Percentiles rank a stretch among this genome's conserved stretches.
These are phyloP conservation scores for Platycheirus albimanus DNA, from an alignment of 2,888 invertebrate species.

Conservation along the genomic window DNA sequence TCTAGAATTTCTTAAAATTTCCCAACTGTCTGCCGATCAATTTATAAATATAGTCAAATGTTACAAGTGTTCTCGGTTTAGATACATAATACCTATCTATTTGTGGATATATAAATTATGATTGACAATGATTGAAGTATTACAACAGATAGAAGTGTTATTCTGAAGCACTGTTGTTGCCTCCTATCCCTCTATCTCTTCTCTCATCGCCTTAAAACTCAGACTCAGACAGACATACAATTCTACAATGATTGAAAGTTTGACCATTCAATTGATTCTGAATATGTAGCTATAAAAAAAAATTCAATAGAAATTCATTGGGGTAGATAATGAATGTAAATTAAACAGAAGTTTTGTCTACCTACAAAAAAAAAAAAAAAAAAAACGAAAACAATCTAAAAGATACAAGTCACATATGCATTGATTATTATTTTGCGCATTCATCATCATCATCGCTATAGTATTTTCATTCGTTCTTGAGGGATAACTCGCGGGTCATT, in stretches of 20 bases:
- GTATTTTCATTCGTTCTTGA: slow-evolving; percentile 2
- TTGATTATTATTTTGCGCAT: slow-evolving; percentile 47
- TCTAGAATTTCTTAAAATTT: neutral
- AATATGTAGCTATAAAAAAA: slow-evolving; percentile 48
- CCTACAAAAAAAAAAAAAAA: neutral
- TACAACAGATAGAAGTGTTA: slow-evolving; percentile 46
- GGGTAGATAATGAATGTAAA: neutral
- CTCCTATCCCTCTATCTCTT: neutral
- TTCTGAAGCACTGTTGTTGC: slow-evolving; percentile 14
- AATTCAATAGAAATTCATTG: slow-evolving; percentile 47
- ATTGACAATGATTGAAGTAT: slow-evolving; percentile 52
- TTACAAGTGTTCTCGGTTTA: slow-evolving; percentile 15
- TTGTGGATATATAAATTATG: slow-evolving; percentile 5
- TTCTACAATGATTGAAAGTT: slow-evolving; percentile 27
- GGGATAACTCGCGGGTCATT: slow-evolving; percentile 26
- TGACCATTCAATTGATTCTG: slow-evolving; percentile 36
- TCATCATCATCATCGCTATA: slow-evolving; percentile 39
- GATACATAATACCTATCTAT: neutral
- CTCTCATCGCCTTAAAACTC: neutral
- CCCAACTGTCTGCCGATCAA: slow-evolving; percentile 31
- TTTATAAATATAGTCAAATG: neutral
- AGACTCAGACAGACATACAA: neutral
- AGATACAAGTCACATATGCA: slow-evolving; percentile 46
- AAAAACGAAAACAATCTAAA: slow-evolving; percentile 4
- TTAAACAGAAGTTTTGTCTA: slow-evolving; percentile 9